Evolutionary conservation across 1,140 invertebrate species (phyloP).

Genomic region (Drosophila sturtevanti): DNA sequence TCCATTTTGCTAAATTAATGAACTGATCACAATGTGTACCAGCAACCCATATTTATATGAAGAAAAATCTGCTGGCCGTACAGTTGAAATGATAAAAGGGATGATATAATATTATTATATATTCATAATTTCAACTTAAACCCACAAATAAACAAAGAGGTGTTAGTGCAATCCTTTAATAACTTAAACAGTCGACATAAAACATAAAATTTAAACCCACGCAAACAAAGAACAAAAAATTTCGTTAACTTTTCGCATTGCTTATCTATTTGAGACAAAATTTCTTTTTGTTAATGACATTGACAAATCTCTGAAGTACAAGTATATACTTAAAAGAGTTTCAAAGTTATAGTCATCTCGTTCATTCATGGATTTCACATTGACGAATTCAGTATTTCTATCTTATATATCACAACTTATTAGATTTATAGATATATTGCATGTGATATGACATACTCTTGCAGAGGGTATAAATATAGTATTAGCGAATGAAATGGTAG

Average conservation of each 20-base stretch:
- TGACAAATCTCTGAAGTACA: slow-evolving; percentile 1
- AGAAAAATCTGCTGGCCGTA: background rate
- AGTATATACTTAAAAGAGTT: background rate
- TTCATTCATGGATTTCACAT: background rate
- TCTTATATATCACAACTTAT: background rate
- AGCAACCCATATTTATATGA: background rate
- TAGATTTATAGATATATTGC: background rate
- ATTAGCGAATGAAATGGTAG: too few species aligned
- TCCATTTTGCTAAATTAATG: background rate
- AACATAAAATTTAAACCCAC: background rate
- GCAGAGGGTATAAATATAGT: too few species aligned
- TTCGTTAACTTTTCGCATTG: background rate
- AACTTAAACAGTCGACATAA: background rate
- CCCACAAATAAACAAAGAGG: background rate
- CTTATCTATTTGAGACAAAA: background rate
- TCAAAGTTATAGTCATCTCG: too few species aligned
- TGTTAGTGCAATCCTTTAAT: background rate
- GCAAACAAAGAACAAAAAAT: background rate
- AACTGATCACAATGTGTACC: background rate
- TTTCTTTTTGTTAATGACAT: slow-evolving; percentile 1
- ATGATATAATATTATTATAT: background rate
- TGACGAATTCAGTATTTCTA: background rate
- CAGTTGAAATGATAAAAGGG: background rate
- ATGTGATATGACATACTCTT: too few species aligned
- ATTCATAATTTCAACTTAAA: background rate